These are phyloP conservation scores for Gymnoscopelus braueri DNA, from an alignment of 2,797 vertebrate genomes.

Conservation along the genomic window DNA sequence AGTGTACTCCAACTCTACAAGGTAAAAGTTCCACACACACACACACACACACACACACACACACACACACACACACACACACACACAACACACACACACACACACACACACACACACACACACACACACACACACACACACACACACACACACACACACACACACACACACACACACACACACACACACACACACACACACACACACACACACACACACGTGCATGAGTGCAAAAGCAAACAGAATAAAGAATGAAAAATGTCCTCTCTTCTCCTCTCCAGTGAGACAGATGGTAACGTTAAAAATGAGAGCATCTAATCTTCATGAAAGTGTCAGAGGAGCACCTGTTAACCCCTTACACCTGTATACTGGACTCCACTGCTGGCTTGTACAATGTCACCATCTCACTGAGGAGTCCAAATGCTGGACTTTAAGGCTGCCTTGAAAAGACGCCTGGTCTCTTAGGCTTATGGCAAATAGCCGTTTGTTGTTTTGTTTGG, in stretches of 20 bases:
- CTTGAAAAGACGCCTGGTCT: too few species aligned
- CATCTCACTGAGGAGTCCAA: constrained; percentile 41
- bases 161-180: background rate
- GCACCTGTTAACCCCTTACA: constrained; percentile 52
- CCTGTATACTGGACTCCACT: constrained; percentile 45
- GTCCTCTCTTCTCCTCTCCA: constrained; percentile 15
- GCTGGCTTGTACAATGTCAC: constrained; percentile 7
- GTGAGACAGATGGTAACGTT: accelerated
- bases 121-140: background rate
- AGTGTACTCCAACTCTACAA: constrained; percentile 43
- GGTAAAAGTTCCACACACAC: constrained; percentile 38
- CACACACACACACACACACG: background rate
- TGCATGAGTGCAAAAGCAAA: too few species aligned
- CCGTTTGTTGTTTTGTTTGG: too few species aligned
- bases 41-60: too few species aligned
- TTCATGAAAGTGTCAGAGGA: constrained; percentile 50
- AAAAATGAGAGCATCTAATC: constrained; percentile 38
- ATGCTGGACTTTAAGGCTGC: too few species aligned
- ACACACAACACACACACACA: background rate
- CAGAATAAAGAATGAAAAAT: background rate
- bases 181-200: constrained; percentile 1
- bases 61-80: background rate
- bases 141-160: background rate
- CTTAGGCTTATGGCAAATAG: too few species aligned
- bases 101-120: too few species aligned